A percentile compares a stretch with the other conserved stretches of the same genome.
phyloP scores from a whole-genome alignment of 2,113 vertebrate genomes.

The Prionailurus bengalensis region DNA sequence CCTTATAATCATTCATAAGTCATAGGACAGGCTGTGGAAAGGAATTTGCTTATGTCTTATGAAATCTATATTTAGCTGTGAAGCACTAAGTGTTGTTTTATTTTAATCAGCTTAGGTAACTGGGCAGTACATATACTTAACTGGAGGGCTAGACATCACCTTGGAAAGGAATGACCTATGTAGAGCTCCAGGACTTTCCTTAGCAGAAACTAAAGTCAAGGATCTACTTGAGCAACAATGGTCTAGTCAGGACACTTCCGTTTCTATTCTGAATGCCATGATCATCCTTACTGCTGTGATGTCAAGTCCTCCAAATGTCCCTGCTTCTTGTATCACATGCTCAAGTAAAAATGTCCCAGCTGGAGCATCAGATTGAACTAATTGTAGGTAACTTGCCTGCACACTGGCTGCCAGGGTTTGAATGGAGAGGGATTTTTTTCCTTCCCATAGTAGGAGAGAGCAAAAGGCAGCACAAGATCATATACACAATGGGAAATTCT shows the following conservation, averaged over 20 bases:
- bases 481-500: neutral
- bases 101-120: neutral
- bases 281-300: neutral
- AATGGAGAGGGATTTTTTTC: neutral
- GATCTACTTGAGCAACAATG: neutral
- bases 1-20: neutral
- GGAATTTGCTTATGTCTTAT: neutral
- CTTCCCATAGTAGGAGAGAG: neutral
- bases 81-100: neutral
- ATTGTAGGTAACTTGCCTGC: neutral
- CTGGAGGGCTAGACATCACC: neutral
- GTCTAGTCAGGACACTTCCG: neutral
- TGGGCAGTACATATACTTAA: accelerated
- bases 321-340: neutral
- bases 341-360: neutral
- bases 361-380: neutral
- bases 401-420: neutral
- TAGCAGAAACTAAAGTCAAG: neutral
- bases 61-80: neutral
- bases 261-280: too few relatives aligned
- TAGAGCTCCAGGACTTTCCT: neutral
- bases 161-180: neutral
- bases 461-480: neutral
- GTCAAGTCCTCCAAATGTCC: neutral
- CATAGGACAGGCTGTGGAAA: neutral